phyloP scores from a whole-genome alignment of 1,140 invertebrate species.

The Drosophila novamexicana region DNA sequence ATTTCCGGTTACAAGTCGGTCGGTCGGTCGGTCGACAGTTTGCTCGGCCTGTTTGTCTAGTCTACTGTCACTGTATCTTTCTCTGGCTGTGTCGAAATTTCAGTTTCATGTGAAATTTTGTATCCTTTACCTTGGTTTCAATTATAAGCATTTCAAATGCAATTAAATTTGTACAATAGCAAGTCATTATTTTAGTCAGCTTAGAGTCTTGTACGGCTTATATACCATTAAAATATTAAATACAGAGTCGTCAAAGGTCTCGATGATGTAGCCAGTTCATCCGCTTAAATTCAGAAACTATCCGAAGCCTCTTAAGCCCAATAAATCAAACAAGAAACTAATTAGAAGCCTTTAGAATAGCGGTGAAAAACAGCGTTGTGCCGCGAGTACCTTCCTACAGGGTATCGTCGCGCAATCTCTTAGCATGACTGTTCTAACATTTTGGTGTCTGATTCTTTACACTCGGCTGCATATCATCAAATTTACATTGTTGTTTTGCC shows the following conservation, averaged over 20 bases:
- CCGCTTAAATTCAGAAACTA: too few species aligned
- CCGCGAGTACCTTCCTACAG: too few species aligned
- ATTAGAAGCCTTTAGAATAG: background rate
- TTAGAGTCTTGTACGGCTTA: too few species aligned
- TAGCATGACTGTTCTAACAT: background rate
- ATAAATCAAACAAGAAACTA: background rate
- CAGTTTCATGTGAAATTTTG: conserved; percentile 17
- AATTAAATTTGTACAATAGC: conserved; percentile 9
- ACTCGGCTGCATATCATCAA: conserved; percentile 19
- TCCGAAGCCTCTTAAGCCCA: background rate
- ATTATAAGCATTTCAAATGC: conserved; percentile 30
- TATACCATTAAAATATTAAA: too few species aligned
- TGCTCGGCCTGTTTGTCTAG: conserved; percentile 4
- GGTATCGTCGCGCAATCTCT: background rate
- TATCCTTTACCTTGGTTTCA: conserved; percentile 51
- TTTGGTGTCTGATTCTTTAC: background rate
- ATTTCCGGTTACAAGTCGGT: conserved; percentile 47
- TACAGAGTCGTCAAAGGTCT: too few species aligned
- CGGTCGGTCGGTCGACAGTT: background rate
- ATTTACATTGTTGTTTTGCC: conserved; percentile 21
- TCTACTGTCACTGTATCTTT: conserved; percentile 6
- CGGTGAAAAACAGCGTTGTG: background rate
- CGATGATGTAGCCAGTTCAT: too few species aligned
- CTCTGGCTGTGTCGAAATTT: conserved; percentile 23
- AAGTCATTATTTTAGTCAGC: too few species aligned